These are phyloP conservation scores for Helicoverpa zea DNA, from an alignment of 1,140 invertebrate species.

Conservation along the genomic window DNA sequence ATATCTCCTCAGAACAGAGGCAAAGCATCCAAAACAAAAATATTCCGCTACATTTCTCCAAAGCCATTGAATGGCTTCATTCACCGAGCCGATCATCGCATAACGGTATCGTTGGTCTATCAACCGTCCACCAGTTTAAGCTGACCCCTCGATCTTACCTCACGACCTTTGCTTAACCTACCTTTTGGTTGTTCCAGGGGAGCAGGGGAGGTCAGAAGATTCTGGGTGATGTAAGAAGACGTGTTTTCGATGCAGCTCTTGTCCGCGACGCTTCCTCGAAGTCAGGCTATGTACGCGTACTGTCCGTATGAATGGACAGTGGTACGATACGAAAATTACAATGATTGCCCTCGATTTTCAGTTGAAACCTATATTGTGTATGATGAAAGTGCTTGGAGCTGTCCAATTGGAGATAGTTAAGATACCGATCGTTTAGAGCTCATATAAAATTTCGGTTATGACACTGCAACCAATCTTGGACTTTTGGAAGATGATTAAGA, in stretches of 20 bases:
- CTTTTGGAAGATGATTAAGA: too few species aligned
- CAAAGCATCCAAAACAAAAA: conserved; percentile 54
- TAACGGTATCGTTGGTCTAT: conserved; percentile 61
- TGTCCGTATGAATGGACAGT: conserved; percentile 42
- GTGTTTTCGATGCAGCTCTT: conserved; percentile 58
- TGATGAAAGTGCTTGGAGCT: background rate
- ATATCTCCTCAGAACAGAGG: conserved; percentile 33
- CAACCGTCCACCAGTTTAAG: conserved; percentile 34
- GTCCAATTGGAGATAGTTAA: background rate
- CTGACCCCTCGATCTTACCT: conserved; percentile 28
- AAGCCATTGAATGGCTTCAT: conserved; percentile 60
- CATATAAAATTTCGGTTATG: too few species aligned
- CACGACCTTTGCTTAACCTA: background rate
- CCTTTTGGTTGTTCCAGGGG: conserved; percentile 4
- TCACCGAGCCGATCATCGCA: conserved; percentile 57
- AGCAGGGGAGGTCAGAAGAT: conserved; percentile 24
- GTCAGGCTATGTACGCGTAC: conserved; percentile 49
- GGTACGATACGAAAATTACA: conserved; percentile 55
- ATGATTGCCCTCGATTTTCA: conserved; percentile 50
- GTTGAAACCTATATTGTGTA: conserved; percentile 37
- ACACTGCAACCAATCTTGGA: too few species aligned
- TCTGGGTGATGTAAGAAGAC: conserved; percentile 40
- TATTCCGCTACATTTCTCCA: conserved; percentile 60
- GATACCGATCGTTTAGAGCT: too few species aligned
- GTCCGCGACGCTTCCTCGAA: conserved; percentile 59